Conservation (phyloP, 2,888 invertebrate genomes). For the Frankliniella intonsa region DNA sequence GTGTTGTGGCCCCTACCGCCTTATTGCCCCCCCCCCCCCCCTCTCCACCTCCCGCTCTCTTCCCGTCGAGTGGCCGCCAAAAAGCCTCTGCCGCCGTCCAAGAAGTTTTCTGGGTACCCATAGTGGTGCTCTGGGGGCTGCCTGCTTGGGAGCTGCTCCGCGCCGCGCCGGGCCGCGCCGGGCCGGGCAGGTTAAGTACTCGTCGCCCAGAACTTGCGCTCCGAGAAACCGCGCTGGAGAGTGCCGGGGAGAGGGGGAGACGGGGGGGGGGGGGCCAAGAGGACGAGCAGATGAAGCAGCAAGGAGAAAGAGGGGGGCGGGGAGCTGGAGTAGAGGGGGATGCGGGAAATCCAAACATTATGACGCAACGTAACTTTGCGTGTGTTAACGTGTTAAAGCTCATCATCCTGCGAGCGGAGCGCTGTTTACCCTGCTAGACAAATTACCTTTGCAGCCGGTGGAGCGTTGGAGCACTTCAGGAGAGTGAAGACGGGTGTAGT, state of each 20-base stretch:
- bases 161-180: no score
- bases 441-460: constrained; percentile 24
- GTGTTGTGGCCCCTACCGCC: no score
- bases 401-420: background rate
- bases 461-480: background rate
- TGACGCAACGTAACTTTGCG: constrained; percentile 9
- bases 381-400: constrained; percentile 20
- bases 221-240: background rate
- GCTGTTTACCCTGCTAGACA: constrained; percentile 22
- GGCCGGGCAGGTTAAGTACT: constrained; percentile 9
- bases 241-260: background rate
- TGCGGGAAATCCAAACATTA: background rate
- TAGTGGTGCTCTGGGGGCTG: no score
- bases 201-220: background rate
- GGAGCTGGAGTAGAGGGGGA: background rate
- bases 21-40: no score
- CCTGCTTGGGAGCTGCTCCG: no score
- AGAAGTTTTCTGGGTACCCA: no score
- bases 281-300: background rate
- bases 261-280: background rate
- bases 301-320: background rate
- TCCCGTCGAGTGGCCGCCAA: no score
- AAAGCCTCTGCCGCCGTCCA: no score
- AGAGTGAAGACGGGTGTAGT: background rate
- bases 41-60: no score